Percentiles rank a stretch among this genome's conserved stretches.
phyloP scores from a whole-genome alignment of 2,113 vertebrate genomes.

The Gobio gobio region DNA sequence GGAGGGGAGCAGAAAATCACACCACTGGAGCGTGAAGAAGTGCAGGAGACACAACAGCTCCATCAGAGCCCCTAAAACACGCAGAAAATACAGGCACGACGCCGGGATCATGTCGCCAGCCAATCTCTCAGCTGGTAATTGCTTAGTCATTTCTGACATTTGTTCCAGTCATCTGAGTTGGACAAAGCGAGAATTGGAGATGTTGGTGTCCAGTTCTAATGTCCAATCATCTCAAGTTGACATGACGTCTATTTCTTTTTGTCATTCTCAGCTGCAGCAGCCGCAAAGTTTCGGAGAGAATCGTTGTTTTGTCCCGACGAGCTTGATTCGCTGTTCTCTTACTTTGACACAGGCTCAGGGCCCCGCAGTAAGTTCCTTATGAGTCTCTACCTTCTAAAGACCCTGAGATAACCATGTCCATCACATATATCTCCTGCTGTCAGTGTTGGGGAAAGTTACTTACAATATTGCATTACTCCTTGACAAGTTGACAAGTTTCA shows the following conservation, averaged over 20 bases:
- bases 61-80: conserved; percentile 73
- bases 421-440: neutral
- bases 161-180: neutral
- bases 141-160: neutral
- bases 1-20: conserved; percentile 76
- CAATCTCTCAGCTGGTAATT: conserved; percentile 83
- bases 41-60: conserved; percentile 84
- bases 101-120: conserved; percentile 75
- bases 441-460: too few relatives aligned
- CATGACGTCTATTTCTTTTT: neutral
- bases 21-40: conserved; percentile 85
- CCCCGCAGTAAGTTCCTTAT: conserved; percentile 73
- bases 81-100: conserved; percentile 84
- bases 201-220: too few relatives aligned
- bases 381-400: neutral
- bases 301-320: conserved; percentile 98
- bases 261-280: conserved; percentile 82
- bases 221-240: neutral
- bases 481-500: too few relatives aligned
- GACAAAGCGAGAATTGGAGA: neutral
- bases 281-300: conserved; percentile 91
- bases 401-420: neutral
- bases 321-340: conserved; percentile 97
- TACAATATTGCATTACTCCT: too few relatives aligned
- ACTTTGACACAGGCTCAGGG: conserved; percentile 89